Conservation (phyloP, 2,113 vertebrate species). For the Myotis lucifugus region DNA sequence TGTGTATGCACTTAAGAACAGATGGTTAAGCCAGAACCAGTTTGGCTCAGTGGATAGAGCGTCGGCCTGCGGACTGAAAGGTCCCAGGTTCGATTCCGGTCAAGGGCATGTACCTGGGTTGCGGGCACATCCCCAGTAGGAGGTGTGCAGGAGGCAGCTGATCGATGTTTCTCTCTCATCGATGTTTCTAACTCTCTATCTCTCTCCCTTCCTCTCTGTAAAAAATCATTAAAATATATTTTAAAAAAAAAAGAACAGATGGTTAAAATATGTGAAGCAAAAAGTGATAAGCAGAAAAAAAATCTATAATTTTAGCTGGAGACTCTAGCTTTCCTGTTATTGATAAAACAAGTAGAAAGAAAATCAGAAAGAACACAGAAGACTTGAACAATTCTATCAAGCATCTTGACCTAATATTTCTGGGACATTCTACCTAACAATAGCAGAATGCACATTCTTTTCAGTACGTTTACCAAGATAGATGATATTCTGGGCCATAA, state of each 20-base stretch:
- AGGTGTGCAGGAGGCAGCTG: too few relatives aligned
- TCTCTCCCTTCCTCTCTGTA: too few relatives aligned
- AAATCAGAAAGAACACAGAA: not conserved
- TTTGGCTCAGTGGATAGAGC: too few relatives aligned
- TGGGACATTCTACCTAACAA: not conserved
- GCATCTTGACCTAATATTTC: not conserved
- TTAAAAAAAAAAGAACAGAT: too few relatives aligned
- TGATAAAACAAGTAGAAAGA: not conserved
- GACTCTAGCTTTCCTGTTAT: not conserved
- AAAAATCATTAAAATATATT: too few relatives aligned
- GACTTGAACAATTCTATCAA: not conserved
- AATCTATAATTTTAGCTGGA: not conserved
- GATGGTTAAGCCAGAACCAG: too few relatives aligned
- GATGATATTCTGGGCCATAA: not conserved
- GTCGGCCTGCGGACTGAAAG: too few relatives aligned
- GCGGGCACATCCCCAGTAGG: too few relatives aligned
- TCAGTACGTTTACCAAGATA: not conserved
- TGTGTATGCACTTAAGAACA: not conserved
- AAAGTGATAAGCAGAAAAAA: constrained; percentile 29
- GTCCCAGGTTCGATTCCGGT: too few relatives aligned
- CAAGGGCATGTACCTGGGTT: too few relatives aligned
- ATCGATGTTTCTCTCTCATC: too few relatives aligned
- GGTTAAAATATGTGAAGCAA: not conserved
- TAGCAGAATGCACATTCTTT: not conserved
- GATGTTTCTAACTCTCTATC: too few relatives aligned